A percentile compares a stretch with the other conserved stretches of the same genome.
These are phyloP conservation scores for Phataginus tetradactyla DNA, from an alignment of 2,797 vertebrate species.

Conservation along the genomic window DNA sequence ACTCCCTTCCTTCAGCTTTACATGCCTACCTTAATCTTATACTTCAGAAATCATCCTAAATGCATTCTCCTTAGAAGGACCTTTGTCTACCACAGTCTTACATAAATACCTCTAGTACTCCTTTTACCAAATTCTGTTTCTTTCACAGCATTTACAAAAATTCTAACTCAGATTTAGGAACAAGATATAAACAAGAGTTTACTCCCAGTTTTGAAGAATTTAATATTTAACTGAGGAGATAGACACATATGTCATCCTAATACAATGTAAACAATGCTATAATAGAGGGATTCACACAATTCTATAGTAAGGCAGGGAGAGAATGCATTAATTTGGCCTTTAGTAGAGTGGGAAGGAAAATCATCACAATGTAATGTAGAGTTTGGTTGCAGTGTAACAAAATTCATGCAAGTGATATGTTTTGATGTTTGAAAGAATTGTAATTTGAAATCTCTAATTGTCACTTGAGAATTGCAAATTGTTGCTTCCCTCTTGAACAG, in stretches of 20 bases:
- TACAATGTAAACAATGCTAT: background rate
- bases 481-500: background rate
- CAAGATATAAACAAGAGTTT: background rate
- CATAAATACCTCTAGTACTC: background rate
- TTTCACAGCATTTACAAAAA: background rate
- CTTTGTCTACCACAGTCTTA: background rate
- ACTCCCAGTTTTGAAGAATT: background rate
- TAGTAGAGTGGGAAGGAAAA: background rate
- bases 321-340: background rate
- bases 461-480: background rate
- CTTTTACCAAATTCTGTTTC: background rate
- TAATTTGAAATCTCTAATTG: background rate
- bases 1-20: background rate
- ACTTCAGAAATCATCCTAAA: background rate
- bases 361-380: background rate
- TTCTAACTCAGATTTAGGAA: background rate
- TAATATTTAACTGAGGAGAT: background rate
- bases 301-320: background rate
- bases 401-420: background rate
- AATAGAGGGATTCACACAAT: background rate
- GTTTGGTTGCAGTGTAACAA: background rate
- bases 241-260: background rate
- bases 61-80: background rate
- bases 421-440: background rate
- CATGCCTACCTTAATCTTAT: background rate